phyloP scores from a whole-genome alignment of 2,797 vertebrate species.

The Okamejei kenojei region DNA sequence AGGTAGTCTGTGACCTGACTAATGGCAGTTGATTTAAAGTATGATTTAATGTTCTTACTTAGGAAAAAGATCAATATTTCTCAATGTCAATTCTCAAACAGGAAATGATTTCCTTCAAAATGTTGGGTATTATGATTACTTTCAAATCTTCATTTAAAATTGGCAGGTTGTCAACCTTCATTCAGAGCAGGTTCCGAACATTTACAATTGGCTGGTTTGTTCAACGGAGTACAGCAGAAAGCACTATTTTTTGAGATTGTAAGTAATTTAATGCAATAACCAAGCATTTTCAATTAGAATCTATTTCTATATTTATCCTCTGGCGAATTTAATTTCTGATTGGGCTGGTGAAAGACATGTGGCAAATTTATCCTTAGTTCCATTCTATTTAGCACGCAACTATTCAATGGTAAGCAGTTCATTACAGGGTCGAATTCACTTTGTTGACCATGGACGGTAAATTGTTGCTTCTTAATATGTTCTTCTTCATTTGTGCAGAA shows the following conservation, averaged over 20 bases:
- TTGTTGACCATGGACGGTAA: background rate
- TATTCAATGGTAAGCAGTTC: background rate
- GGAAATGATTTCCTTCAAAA: background rate
- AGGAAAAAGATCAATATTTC: background rate
- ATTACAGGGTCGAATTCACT: background rate
- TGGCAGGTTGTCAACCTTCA: background rate
- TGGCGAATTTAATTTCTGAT: background rate
- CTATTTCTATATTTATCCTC: background rate
- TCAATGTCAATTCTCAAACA: background rate
- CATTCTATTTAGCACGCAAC: background rate
- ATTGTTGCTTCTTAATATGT: background rate
- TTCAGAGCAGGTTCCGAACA: background rate
- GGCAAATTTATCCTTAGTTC: background rate
- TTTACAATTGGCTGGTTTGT: background rate
- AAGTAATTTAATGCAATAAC: background rate
- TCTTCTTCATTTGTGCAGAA: background rate
- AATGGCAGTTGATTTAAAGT: background rate
- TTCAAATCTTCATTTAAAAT: slow-evolving; percentile 3
- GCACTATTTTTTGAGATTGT: background rate
- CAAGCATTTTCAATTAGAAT: background rate
- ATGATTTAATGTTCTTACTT: background rate
- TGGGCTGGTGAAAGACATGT: background rate
- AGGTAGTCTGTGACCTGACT: background rate
- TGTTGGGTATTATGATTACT: background rate
- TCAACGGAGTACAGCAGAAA: background rate